Conservation (phyloP, 2,113 vertebrate genomes). For the Suricata suricatta region DNA sequence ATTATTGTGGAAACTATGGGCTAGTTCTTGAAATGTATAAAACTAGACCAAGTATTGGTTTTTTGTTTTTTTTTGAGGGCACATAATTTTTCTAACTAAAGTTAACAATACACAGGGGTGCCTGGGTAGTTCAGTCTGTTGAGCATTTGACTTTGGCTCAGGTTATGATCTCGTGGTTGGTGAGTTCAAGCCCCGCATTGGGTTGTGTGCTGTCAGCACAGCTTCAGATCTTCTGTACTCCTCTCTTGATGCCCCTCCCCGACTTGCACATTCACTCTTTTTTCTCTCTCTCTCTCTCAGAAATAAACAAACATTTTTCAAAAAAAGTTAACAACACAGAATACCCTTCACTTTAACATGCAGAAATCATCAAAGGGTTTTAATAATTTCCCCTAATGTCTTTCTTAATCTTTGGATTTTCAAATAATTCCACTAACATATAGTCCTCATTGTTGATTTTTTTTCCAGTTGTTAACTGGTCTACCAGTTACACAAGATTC, state of each 20-base stretch:
- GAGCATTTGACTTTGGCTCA: no score
- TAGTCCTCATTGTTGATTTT: not conserved
- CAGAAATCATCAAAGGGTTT: not conserved
- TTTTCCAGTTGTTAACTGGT: not conserved
- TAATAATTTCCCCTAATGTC: not conserved
- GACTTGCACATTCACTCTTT: no score
- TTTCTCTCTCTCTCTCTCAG: no score
- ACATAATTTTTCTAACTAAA: not conserved
- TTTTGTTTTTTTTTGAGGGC: not conserved
- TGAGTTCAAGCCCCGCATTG: no score
- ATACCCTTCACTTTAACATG: not conserved
- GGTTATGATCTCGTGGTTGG: no score
- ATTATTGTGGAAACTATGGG: not conserved
- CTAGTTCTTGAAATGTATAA: not conserved
- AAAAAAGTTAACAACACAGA: not conserved
- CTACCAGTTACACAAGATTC: not conserved
- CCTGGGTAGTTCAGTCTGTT: no score
- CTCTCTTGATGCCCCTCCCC: no score
- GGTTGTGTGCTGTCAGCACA: no score
- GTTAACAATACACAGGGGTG: not conserved
- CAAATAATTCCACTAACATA: not conserved
- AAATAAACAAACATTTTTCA: no score
- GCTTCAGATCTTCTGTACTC: no score
- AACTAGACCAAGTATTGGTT: not conserved
- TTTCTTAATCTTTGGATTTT: not conserved